These are phyloP conservation scores for Eupleurogrammus muticus DNA, from an alignment of 2,797 vertebrate species.

Conservation along the genomic window DNA sequence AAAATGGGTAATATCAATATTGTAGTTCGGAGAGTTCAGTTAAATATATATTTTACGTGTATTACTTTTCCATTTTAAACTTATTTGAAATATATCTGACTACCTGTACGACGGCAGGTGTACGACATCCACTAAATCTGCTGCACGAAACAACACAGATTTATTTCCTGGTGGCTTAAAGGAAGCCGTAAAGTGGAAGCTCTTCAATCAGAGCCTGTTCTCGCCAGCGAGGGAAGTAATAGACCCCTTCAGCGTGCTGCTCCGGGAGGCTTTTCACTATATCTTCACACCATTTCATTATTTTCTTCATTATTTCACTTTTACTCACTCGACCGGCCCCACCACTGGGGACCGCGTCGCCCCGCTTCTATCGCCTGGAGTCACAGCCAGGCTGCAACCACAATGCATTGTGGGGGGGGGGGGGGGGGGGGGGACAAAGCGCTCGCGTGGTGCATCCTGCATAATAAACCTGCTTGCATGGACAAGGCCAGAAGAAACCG, in stretches of 20 bases:
- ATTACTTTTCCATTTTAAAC: too few species aligned
- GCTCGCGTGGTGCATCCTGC: too few species aligned
- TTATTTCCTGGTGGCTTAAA: background rate
- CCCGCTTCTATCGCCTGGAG: too few species aligned
- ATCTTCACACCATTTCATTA: too few species aligned
- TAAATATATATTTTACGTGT: background rate
- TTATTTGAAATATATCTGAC: background rate
- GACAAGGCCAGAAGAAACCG: too few species aligned
- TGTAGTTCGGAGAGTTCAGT: background rate
- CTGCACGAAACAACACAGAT: background rate
- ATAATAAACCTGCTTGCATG: too few species aligned
- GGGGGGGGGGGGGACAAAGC: too few species aligned
- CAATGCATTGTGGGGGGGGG: too few species aligned
- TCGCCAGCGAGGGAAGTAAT: background rate
- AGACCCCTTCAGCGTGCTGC: background rate
- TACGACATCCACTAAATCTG: background rate
- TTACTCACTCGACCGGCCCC: background rate
- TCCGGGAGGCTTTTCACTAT: background rate
- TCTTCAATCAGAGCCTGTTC: background rate
- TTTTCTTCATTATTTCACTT: slow-evolving; percentile 4
- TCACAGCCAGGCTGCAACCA: too few species aligned
- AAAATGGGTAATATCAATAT: background rate
- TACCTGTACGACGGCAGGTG: background rate
- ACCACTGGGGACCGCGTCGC: background rate
- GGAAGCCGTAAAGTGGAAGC: background rate